Percentiles rank a stretch among this genome's conserved stretches.
These are phyloP conservation scores for Xestoiulus laeticollis DNA, from an alignment of 2,888 invertebrate species.

Conservation along the genomic window DNA sequence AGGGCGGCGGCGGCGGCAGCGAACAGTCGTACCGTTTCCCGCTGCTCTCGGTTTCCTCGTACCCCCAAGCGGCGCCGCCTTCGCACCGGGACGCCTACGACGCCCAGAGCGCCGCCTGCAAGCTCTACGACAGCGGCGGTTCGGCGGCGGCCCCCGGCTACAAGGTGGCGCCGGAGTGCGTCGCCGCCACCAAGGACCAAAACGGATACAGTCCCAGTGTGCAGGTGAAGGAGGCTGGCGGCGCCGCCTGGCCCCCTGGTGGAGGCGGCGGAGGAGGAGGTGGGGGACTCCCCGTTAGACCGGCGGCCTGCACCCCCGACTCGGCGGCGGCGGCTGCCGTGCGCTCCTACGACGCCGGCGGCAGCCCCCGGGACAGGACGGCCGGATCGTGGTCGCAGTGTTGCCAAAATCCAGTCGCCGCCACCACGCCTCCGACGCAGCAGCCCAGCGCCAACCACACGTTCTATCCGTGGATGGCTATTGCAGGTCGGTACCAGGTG, in stretches of 20 bases:
- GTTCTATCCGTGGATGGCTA: slow-evolving; percentile 98
- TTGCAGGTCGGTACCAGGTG: slow-evolving; percentile 83
- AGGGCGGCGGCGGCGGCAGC: slow-evolving; percentile 75
- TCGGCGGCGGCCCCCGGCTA: slow-evolving; percentile 62
- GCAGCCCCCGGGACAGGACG: slow-evolving; percentile 70
- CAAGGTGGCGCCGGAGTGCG: slow-evolving; percentile 57
- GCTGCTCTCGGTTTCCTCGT: slow-evolving; percentile 78
- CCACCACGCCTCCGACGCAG: slow-evolving; percentile 65
- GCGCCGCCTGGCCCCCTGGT: slow-evolving; percentile 68
- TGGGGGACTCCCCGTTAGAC: slow-evolving; percentile 76
- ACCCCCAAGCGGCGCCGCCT: slow-evolving; percentile 69
- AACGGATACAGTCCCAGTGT: slow-evolving; percentile 58
- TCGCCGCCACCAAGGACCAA: slow-evolving; percentile 57
- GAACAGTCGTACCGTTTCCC: slow-evolving; percentile 82
- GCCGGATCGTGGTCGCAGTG: slow-evolving; percentile 66
- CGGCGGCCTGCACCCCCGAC: slow-evolving; percentile 89
- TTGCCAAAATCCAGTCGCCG: slow-evolving; percentile 58
- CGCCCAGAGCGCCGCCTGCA: slow-evolving; percentile 62
- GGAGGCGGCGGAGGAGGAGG: slow-evolving; percentile 59
- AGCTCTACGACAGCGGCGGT: slow-evolving; percentile 70
- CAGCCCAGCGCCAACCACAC: slow-evolving; percentile 85
- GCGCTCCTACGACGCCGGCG: slow-evolving; percentile 31
- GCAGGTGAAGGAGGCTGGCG: slow-evolving; percentile 64
- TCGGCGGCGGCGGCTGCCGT: slow-evolving; percentile 44
- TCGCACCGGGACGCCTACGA: slow-evolving; percentile 92